phyloP scores from a whole-genome alignment of 2,797 vertebrate genomes.

The Tokudaia tokunoshimensis region DNA sequence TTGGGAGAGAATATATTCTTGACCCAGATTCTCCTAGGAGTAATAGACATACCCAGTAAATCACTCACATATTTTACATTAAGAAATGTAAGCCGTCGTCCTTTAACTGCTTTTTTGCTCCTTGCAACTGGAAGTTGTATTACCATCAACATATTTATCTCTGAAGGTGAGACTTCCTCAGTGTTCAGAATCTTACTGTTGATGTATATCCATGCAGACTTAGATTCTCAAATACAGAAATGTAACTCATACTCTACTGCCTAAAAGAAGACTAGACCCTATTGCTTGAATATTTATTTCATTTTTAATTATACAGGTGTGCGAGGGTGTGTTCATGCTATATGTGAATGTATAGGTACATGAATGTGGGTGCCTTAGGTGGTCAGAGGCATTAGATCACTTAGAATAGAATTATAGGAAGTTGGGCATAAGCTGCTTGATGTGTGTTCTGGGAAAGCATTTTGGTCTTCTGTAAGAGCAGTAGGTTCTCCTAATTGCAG shows the following conservation, averaged over 20 bases:
- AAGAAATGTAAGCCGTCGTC: neutral
- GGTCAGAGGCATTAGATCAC: neutral
- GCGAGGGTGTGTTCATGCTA: neutral
- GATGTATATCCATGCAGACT: neutral
- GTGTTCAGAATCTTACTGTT: neutral
- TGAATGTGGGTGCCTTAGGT: neutral
- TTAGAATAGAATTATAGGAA: neutral
- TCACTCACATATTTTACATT: neutral
- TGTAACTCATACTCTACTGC: neutral
- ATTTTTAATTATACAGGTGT: too few relatives aligned
- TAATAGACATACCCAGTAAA: neutral
- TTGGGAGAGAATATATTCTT: constrained; percentile 15
- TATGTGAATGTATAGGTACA: neutral
- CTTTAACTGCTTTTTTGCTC: neutral
- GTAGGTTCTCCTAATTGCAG: neutral
- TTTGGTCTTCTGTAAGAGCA: neutral
- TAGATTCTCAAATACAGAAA: neutral
- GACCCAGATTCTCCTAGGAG: neutral
- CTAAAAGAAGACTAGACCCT: neutral
- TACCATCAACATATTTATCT: neutral
- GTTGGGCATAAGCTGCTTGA: neutral
- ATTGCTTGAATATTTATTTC: neutral
- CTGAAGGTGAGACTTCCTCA: constrained; percentile 29
- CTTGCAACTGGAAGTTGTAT: neutral
- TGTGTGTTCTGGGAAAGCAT: neutral